A percentile compares a stretch with the other conserved stretches of the same genome.
phyloP scores from a whole-genome alignment of 2,113 vertebrate species.

The Arenaria interpres region DNA sequence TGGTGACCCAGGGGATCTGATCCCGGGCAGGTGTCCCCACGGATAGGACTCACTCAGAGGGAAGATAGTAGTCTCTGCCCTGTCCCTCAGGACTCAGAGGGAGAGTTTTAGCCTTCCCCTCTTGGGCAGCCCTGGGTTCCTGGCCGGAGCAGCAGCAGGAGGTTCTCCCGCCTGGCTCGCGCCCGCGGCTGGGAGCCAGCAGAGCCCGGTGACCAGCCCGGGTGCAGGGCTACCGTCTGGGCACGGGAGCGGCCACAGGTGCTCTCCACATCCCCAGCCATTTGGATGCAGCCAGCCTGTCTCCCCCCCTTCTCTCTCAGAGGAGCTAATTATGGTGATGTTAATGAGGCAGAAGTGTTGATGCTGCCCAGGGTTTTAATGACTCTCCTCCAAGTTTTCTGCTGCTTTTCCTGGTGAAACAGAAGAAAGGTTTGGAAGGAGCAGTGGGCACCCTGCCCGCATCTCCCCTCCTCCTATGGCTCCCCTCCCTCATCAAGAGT shows the following conservation, averaged over 20 bases:
- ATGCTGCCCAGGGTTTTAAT: constrained; percentile 37
- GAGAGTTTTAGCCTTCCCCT: too few relatives aligned
- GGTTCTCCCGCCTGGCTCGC: fast-evolving
- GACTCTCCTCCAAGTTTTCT: background rate
- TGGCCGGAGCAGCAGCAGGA: background rate
- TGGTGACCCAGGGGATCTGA: background rate
- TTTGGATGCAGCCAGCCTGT: background rate
- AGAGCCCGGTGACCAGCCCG: background rate
- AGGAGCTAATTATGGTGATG: constrained; percentile 50
- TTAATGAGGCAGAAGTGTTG: constrained; percentile 63
- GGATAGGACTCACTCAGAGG: fast-evolving
- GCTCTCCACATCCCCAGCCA: fast-evolving
- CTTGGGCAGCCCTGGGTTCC: background rate
- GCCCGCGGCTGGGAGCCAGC: background rate
- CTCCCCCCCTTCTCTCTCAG: background rate
- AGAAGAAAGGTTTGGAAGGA: background rate
- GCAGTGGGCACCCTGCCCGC: background rate
- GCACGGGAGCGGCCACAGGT: background rate
- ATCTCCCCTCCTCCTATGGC: background rate
- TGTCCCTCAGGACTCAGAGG: background rate
- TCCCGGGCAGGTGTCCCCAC: fast-evolving
- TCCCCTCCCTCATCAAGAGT: background rate
- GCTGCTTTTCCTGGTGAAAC: background rate
- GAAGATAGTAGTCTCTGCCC: background rate
- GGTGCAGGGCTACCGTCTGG: background rate